Evolutionary conservation across 2,113 vertebrate genomes (phyloP), one percentile per base, ranked within the genome.

Genomic region (Platichthys flesus): DNA sequence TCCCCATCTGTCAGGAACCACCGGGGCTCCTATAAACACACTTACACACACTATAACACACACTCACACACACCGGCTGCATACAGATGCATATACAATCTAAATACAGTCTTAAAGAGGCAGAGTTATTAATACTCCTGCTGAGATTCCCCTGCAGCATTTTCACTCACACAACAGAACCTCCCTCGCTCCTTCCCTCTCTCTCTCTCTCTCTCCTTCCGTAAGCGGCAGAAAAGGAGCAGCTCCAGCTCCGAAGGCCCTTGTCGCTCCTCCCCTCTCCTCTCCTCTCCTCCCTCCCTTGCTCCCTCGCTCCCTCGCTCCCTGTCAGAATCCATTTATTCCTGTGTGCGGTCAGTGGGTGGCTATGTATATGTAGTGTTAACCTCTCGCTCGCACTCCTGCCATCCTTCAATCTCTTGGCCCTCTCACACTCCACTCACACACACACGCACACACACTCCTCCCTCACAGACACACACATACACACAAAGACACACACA

Each of bases 291-390:
- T 49, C 47, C 47, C 47, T 18, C 47, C 16, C 16, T 16, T 16
- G 67, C 84, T 37, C 58, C 51, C 81, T 47, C 66, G 54, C 83
- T 79, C 67, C 63, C 55, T 73, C 52, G 21, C 80, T 67, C 71
- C 72, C 59, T 88, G 90, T 92, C 89, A 88, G 69, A 91, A 88
- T 86, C 78, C 72, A 91, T 94, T 87, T 92, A 86, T 84, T 90
- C 66, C 81, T 10, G 68, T 76, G 76, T 84, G 85, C 83, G 76
- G 89, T 90, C 92, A 92, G 81, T 87, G 85, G 84, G 88, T 85
- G 84, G 82, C 78, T 90, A 67, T 90, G 85, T 89, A 84, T 88
- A 78, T 87, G 80, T 87, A 75, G 78, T 65, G 81, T 90, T 91
- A 90, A 90, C 86, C 87, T 90, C 81, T 74, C 70, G 37, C 84